Evolutionary conservation across 2,888 invertebrate species (phyloP).

Genomic region (Melanotus villosus): DNA sequence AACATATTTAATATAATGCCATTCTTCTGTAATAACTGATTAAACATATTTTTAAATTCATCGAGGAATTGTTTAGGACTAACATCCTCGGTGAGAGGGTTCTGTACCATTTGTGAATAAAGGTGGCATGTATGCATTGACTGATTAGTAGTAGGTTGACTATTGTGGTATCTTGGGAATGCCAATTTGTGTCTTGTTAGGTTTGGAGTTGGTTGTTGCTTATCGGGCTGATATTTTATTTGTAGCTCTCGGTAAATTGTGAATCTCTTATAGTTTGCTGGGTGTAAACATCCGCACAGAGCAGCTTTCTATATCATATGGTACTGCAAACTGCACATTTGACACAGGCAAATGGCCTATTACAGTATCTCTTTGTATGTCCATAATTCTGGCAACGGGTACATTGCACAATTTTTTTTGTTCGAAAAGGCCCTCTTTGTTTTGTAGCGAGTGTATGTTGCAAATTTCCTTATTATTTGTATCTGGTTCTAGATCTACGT

Average conservation of each 20-base stretch:
- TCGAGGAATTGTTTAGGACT: neutral
- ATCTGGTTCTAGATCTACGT: no score
- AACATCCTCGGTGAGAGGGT: no score
- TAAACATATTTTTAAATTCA: no score
- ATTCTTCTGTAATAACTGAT: no score
- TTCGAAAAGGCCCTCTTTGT: no score
- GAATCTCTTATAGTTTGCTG: neutral
- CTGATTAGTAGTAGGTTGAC: neutral
- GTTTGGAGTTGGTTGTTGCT: neutral
- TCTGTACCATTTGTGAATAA: neutral
- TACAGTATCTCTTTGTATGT: neutral
- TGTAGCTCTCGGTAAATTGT: neutral
- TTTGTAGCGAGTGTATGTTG: no score
- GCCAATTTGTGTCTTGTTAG: neutral
- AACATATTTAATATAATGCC: neutral
- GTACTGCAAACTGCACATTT: neutral
- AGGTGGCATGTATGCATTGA: neutral
- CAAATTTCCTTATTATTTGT: no score
- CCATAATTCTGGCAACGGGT: no score
- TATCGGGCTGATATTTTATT: neutral
- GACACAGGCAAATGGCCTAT: conserved; percentile 3
- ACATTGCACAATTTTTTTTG: no score
- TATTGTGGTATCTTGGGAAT: neutral
- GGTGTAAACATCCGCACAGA: neutral
- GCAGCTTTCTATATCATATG: neutral